Evolutionary conservation across 2,888 invertebrate genomes (phyloP).

Genomic region (Cephus pulcher): DNA sequence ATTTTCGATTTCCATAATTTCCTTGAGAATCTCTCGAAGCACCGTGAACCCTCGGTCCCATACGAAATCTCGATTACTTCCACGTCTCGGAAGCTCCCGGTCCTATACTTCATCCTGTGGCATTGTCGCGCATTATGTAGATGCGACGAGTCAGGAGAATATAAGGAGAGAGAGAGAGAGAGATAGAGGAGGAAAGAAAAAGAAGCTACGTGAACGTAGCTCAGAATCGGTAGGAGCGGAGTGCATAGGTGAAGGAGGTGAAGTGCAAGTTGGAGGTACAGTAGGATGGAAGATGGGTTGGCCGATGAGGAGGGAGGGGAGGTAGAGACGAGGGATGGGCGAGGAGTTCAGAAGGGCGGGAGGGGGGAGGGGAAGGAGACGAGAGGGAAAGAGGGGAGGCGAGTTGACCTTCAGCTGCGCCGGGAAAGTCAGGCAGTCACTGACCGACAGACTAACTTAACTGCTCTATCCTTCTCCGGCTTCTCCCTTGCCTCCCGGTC

Average conservation of each 20-base stretch:
- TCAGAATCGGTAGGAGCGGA: conserved; percentile 25
- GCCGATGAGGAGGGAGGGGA: conserved; percentile 12
- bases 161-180: background rate
- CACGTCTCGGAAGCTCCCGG: conserved; percentile 6
- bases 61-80: background rate
- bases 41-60: background rate
- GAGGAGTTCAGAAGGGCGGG: background rate
- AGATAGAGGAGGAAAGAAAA: conserved; percentile 10
- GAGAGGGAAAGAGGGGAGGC: conserved; percentile 31
- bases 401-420: conserved; percentile 64
- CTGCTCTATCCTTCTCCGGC: conserved; percentile 60
- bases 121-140: background rate
- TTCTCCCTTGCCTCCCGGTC: conserved; percentile 35
- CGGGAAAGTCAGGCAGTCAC: conserved; percentile 67
- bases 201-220: conserved; percentile 24
- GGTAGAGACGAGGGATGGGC: background rate
- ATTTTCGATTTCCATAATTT: background rate
- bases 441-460: conserved; percentile 67
- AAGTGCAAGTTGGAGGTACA: conserved; percentile 13
- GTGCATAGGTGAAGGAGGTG: conserved; percentile 7
- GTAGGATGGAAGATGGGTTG: conserved; percentile 10
- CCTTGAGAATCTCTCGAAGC: background rate
- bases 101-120: background rate
- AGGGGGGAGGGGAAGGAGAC: conserved; percentile 21
- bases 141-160: background rate